Evolutionary conservation across 2,113 vertebrate genomes (phyloP).

Genomic region (Columba livia): DNA sequence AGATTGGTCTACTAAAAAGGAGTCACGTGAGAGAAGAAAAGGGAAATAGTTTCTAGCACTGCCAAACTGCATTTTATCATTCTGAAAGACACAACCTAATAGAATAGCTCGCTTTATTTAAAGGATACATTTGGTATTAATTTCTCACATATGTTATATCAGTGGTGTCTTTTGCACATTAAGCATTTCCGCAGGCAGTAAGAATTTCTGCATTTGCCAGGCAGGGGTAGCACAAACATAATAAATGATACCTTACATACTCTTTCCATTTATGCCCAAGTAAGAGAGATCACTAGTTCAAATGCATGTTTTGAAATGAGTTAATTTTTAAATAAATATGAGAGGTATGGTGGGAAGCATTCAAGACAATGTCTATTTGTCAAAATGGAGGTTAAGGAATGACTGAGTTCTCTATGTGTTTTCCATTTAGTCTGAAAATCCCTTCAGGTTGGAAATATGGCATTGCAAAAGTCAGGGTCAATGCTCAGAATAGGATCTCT

Average conservation of each 20-base stretch:
- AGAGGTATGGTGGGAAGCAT: neutral
- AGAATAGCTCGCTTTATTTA: neutral
- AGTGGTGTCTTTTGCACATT: neutral
- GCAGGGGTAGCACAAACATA: neutral
- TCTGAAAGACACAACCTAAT: neutral
- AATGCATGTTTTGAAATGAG: neutral
- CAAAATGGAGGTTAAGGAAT: neutral
- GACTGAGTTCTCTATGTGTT: neutral
- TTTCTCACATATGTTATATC: neutral
- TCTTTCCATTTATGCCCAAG: neutral
- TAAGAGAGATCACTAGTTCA: neutral
- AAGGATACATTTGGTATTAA: neutral
- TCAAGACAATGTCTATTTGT: neutral
- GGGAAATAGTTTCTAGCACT: neutral
- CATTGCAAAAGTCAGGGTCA: neutral
- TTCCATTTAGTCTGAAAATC: neutral
- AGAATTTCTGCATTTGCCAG: neutral
- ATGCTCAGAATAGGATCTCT: neutral
- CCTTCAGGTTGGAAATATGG: neutral
- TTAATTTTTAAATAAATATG: neutral
- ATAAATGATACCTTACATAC: fast-evolving
- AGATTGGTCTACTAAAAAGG: neutral
- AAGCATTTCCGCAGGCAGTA: neutral
- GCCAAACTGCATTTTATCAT: neutral
- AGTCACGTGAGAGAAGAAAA: neutral